Percentiles rank a stretch among this genome's conserved stretches.
Evolutionary conservation across 2,113 vertebrate species (phyloP).

Genomic region (Stegastes partitus): DNA sequence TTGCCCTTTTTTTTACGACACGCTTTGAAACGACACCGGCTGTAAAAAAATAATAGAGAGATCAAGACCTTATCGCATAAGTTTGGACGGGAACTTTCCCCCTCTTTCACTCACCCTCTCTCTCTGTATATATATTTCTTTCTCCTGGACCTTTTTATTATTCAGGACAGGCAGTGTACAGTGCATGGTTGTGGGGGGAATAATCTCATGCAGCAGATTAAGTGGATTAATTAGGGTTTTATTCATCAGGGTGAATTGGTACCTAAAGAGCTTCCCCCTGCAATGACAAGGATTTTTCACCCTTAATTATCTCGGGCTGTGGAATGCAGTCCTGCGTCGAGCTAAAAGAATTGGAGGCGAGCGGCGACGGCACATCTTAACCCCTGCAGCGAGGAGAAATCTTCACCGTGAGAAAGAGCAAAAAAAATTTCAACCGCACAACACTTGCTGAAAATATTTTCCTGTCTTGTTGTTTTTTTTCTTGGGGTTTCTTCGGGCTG

Average conservation of each 20-base stretch:
- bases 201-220: constrained; percentile 85
- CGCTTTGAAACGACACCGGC: constrained; percentile 42
- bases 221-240: constrained; percentile 85
- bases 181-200: constrained; percentile 65
- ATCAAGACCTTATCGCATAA: constrained; percentile 71
- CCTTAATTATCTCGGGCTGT: constrained; percentile 74
- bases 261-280: constrained; percentile 81
- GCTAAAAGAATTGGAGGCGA: background rate
- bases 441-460: background rate
- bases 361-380: too few relatives aligned
- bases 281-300: constrained; percentile 81
- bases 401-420: constrained; percentile 6
- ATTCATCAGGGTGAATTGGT: constrained; percentile 83
- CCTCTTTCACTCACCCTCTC: background rate
- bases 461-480: constrained; percentile 9
- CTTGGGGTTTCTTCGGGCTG: constrained; percentile 8
- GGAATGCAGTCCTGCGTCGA: constrained; percentile 52
- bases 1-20: constrained; percentile 65
- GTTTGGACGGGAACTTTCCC: constrained; percentile 57
- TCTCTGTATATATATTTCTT: constrained; percentile 2
- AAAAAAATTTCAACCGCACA: constrained; percentile 25
- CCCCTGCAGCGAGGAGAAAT: constrained; percentile 52
- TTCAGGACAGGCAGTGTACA: constrained; percentile 70
- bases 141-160: constrained; percentile 68
- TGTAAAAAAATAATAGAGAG: constrained; percentile 72